A percentile compares a stretch with the other conserved stretches of the same genome.
These are phyloP conservation scores for Myiothlypis chrysogaster DNA, from an alignment of 2,797 vertebrate species.

Conservation along the genomic window DNA sequence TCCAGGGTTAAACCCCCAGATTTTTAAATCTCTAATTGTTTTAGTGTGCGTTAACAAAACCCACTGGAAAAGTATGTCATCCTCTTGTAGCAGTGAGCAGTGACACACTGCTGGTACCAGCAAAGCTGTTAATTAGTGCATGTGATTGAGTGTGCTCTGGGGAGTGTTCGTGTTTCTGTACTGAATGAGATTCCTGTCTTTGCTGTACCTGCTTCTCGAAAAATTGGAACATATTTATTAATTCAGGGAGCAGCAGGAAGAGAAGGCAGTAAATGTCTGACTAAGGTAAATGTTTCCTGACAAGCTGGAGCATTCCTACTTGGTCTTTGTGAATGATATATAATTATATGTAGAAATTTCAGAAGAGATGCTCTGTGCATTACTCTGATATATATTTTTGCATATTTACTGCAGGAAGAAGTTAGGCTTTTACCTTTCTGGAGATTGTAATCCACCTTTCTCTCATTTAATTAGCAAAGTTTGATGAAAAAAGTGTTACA, in stretches of 20 bases:
- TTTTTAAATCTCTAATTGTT: background rate
- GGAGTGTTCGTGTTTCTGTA: background rate
- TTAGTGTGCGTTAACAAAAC: background rate
- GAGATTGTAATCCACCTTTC: background rate
- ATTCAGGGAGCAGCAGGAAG: constrained; percentile 5
- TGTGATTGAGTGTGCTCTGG: constrained; percentile 53
- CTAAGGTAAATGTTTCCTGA: constrained; percentile 6
- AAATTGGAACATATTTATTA: constrained; percentile 27
- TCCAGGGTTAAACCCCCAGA: background rate
- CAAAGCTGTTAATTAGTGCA: constrained; percentile 57
- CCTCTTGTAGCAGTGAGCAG: background rate
- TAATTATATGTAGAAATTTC: background rate
- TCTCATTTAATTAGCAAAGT: background rate
- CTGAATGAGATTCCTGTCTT: constrained; percentile 27
- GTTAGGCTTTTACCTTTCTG: background rate
- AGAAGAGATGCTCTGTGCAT: background rate
- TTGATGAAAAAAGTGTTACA: background rate
- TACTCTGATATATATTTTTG: background rate
- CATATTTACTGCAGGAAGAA: background rate
- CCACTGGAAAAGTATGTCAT: constrained; percentile 49
- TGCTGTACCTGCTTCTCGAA: background rate
- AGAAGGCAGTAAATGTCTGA: background rate
- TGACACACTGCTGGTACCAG: background rate
- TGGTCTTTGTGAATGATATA: background rate
- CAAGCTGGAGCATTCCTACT: background rate